These are phyloP conservation scores for Microctonus hyperodae DNA, from an alignment of 2,888 invertebrate genomes.

Conservation along the genomic window DNA sequence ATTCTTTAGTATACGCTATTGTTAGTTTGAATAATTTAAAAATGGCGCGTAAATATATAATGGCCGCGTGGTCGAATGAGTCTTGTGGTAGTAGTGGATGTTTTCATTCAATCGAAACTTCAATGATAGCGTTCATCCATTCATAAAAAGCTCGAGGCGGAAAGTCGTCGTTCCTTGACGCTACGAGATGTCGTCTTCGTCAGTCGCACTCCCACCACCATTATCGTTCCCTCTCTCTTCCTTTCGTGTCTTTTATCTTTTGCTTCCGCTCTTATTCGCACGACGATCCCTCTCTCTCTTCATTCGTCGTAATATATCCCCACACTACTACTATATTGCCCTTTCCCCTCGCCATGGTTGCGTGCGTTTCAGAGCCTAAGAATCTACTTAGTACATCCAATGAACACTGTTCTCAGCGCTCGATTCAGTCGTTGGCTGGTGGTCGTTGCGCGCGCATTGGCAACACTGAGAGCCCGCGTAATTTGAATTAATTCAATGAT, in stretches of 20 bases:
- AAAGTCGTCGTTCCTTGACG: constrained; percentile 42
- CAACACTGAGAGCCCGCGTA: constrained; percentile 2
- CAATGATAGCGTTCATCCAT: constrained; percentile 64
- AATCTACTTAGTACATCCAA: constrained; percentile 23
- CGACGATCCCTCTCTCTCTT: background rate
- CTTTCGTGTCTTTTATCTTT: constrained; percentile 29
- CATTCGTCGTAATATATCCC: constrained; percentile 4
- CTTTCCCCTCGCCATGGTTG: constrained; percentile 24
- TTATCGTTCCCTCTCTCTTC: constrained; percentile 35
- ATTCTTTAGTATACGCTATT: background rate
- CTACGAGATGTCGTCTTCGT: constrained; percentile 57
- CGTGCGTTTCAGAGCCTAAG: constrained; percentile 11
- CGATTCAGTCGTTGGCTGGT: constrained; percentile 57
- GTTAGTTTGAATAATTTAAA: constrained; percentile 34
- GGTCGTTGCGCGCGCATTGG: constrained; percentile 46
- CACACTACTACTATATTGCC: constrained; percentile 30
- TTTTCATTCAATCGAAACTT: constrained; percentile 64
- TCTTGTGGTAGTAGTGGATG: constrained; percentile 45
- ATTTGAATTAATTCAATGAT: constrained; percentile 7
- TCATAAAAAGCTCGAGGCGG: constrained; percentile 61
- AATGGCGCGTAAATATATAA: constrained; percentile 39
- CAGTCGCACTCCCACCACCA: constrained; percentile 30
- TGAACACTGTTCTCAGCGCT: constrained; percentile 32
- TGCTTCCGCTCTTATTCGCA: constrained; percentile 14
- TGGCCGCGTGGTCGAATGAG: constrained; percentile 41